Conservation (phyloP, 2,113 vertebrate genomes). For the Prochilodus magdalenae region DNA sequence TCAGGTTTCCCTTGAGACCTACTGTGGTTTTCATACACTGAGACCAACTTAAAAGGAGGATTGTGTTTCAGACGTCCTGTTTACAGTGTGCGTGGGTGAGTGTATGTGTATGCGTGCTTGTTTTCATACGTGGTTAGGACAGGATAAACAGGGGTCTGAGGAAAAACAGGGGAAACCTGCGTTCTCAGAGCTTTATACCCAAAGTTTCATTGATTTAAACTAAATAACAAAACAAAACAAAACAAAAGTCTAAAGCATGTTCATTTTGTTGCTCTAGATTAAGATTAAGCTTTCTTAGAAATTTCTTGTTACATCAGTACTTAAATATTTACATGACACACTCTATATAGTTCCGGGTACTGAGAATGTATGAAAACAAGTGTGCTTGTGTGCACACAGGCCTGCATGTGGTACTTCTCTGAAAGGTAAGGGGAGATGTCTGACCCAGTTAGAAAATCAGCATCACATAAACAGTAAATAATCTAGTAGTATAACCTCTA, state of each 20-base stretch:
- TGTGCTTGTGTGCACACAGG: not conserved
- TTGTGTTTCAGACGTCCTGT: not conserved
- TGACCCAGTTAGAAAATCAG: slow-evolving; percentile 23
- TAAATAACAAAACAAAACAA: too few relatives aligned
- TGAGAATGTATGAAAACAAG: not conserved
- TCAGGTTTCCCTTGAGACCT: slow-evolving; percentile 12
- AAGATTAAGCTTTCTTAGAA: too few relatives aligned
- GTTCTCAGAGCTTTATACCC: not conserved
- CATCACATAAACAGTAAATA: slow-evolving; percentile 1
- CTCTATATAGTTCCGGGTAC: not conserved
- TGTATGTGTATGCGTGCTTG: not conserved
- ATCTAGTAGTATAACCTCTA: not conserved
- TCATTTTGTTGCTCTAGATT: too few relatives aligned
- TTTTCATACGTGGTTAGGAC: not conserved
- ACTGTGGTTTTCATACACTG: slow-evolving; percentile 6
- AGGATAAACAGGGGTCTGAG: not conserved
- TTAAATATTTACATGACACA: not conserved
- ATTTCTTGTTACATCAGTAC: too few relatives aligned
- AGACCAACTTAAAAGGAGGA: not conserved
- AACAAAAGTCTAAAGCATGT: too few relatives aligned
- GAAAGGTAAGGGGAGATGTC: slow-evolving; percentile 1
- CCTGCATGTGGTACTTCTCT: slow-evolving; percentile 17
- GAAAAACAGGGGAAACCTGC: not conserved
- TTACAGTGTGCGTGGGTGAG: not conserved
- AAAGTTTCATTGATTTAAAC: too few relatives aligned